Conservation (phyloP, 2,113 vertebrate species). For the Paracanthobrama guichenoti region DNA sequence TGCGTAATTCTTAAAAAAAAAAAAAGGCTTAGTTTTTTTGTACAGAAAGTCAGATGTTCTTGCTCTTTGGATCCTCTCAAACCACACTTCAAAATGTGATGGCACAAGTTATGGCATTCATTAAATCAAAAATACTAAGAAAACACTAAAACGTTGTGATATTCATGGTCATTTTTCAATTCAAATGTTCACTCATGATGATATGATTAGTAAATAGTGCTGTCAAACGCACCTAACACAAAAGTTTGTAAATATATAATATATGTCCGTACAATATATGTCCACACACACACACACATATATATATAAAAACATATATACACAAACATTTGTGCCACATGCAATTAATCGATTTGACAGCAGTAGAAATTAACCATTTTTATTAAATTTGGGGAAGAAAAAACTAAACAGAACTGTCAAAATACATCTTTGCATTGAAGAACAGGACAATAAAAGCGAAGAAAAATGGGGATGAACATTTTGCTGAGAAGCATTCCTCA, state of each 20-base stretch:
- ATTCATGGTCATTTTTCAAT: background rate
- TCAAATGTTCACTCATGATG: background rate
- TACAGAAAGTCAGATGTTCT: background rate
- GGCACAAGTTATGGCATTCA: background rate
- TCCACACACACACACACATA: too few species aligned
- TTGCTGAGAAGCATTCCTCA: slow-evolving; percentile 57
- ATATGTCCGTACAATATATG: too few species aligned
- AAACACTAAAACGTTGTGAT: background rate
- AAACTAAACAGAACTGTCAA: background rate
- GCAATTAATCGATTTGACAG: too few species aligned
- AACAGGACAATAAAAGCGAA: background rate
- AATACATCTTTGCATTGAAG: background rate
- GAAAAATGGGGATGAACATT: slow-evolving; percentile 56
- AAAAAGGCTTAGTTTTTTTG: too few species aligned
- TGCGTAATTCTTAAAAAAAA: too few species aligned
- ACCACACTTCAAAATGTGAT: background rate
- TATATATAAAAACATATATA: too few species aligned
- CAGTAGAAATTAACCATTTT: background rate
- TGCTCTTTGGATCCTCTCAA: background rate
- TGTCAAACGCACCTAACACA: too few species aligned
- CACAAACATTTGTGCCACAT: too few species aligned
- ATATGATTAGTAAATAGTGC: background rate
- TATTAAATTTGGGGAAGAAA: background rate
- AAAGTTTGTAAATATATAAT: too few species aligned
- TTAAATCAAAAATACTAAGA: background rate